phyloP scores from a whole-genome alignment of 2,797 vertebrate species.

The Urophycis tenuis region DNA sequence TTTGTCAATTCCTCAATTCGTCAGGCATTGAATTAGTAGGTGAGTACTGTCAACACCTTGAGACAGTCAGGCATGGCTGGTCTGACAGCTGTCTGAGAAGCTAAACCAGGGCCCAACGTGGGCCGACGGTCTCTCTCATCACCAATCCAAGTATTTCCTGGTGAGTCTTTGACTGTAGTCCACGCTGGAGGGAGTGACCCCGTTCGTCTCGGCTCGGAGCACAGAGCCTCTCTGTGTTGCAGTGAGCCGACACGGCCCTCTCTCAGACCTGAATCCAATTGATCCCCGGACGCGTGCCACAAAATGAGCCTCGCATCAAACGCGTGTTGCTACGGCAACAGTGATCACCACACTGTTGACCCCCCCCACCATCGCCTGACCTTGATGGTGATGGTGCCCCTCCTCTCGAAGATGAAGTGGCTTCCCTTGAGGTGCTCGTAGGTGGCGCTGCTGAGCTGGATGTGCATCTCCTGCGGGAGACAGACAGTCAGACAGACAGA shows the following conservation, averaged over 20 bases:
- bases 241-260: no score
- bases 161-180: no score
- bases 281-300: background rate
- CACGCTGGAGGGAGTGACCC: no score
- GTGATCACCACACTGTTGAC: conserved; percentile 5
- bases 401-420: conserved; percentile 72
- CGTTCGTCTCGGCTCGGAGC: no score
- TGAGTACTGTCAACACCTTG: no score
- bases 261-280: background rate
- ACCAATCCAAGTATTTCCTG: no score
- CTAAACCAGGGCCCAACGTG: no score
- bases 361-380: conserved; percentile 49
- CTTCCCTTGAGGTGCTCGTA: conserved; percentile 71
- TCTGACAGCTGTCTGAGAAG: no score
- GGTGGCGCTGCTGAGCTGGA: conserved; percentile 70
- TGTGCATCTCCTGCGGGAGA: conserved; percentile 67
- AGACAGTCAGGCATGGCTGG: no score
- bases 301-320: background rate
- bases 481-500: background rate
- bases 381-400: conserved; percentile 71
- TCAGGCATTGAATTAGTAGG: no score
- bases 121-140: no score
- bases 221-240: background rate
- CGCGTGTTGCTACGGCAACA: conserved; percentile 14
- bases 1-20: no score